Evolutionary conservation across 2,113 vertebrate species (phyloP), one percentile per base, ranked within the genome.

Genomic region (Microcebus ravelobensis): DNA sequence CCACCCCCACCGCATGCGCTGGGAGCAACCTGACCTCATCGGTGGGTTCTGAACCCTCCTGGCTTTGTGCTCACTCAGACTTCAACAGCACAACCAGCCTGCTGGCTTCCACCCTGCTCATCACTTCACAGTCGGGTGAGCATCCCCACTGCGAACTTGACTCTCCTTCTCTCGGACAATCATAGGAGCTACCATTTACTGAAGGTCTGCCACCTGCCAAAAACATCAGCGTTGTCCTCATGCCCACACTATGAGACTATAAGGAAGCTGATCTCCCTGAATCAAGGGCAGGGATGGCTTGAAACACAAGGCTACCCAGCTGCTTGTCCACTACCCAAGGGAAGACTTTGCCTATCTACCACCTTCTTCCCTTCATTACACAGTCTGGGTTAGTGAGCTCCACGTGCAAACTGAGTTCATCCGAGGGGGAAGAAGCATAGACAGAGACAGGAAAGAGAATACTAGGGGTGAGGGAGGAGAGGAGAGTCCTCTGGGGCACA

Each of bases 1-100:
- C 27, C 39, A 71, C 14, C 50, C n/a, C 57, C 0, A 0, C 29
- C 1, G 42, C 3, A n/a, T 42, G 23, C n/a, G 7, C 39, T 5
- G 10, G 68, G 70, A 71, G 34, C 31, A 34, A 6, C 34, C 50
- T 52, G 23, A n/a, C 45, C 14, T 59, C 23, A 20, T 20, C 4
- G 14, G 48, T 4, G 5, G 68, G n/a, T 45, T 34, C 76, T 57
- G 45, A 55, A 36, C 20, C 55, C 18, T 84, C 48, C 74, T 31
- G 29, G 45, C 31, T n/a, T 12, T 36, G 39, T 14, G 63, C 12
- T 85, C 57, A 25, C 25, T 65, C 59, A 5, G 14, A 88, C 34
- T 50, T 65, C 15, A 68, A 7, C 42, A 14, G 70, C 11, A 3
- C 13, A 39, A 50, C 73, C 96, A n/a, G 39, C 10, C 42, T 0